phyloP scores from a whole-genome alignment of 2,888 invertebrate genomes.

The Tethea ocularis region DNA sequence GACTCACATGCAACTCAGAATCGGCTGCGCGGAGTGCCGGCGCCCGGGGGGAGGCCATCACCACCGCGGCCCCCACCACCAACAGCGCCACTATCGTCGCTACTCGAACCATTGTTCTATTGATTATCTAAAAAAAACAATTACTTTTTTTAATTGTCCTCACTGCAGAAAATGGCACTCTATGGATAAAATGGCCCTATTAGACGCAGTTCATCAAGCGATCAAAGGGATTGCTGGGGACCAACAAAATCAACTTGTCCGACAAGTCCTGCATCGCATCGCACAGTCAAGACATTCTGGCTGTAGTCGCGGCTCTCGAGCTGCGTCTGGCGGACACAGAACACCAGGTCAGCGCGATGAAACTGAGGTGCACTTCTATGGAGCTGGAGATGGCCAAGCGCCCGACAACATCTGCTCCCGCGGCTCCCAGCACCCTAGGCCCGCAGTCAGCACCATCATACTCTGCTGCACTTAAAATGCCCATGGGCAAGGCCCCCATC shows the following conservation, averaged over 20 bases:
- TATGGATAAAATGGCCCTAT: slow-evolving; percentile 6
- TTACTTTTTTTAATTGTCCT: too few species aligned
- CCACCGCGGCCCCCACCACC: too few species aligned
- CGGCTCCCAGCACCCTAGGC: neutral
- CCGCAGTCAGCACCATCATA: neutral
- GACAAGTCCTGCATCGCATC: neutral
- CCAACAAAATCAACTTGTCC: slow-evolving; percentile 15
- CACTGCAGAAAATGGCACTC: too few species aligned
- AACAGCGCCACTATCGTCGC: too few species aligned
- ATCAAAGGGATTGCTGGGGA: slow-evolving; percentile 12
- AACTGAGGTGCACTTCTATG: neutral
- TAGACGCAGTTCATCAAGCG: slow-evolving; percentile 9
- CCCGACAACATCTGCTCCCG: neutral
- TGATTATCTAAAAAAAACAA: too few species aligned
- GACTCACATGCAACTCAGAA: too few species aligned
- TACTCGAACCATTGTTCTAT: too few species aligned
- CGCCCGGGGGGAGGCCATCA: too few species aligned
- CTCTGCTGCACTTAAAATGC: neutral
- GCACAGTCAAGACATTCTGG: slow-evolving; percentile 1
- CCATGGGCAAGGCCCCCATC: neutral
- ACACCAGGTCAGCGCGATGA: neutral
- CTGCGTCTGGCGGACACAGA: neutral
- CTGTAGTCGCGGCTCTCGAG: slow-evolving; percentile 1
- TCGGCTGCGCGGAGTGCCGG: too few species aligned
- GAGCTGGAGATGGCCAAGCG: neutral